Base-by-base conservation (phyloP, 2,888 invertebrate species). In the Nysson spinosus region DNA sequence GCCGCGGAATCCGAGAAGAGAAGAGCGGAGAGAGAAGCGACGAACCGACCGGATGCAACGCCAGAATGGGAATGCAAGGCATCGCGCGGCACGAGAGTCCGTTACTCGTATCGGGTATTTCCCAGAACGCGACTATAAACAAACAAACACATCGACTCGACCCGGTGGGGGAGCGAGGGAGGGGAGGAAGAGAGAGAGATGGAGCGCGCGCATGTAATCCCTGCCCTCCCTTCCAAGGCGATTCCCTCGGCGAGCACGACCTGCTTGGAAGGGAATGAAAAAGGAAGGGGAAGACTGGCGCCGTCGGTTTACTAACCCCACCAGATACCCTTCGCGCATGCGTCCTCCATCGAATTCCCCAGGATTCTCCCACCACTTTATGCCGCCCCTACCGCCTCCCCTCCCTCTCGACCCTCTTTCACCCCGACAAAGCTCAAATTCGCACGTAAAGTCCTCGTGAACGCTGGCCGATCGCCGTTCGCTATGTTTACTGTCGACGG, bases 121-220 rank as follows among this genome's bases (percentile, higher is more conserved):
- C 85, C 81, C 81, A 83, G 85, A 85, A 85, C 79, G 79, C 80
- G 78, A 79, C 83, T 83, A 83, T 84, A 85, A 85, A 85, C 85
- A 84, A 84, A 83, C 83, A 83, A 80, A 80, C 76, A 80, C 76
- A 75, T 72, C 62, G 64, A 40, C n/a, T n/a, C n/a, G n/a, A n/a
- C n/a, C n/a, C 51, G 30, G 35, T 32, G 26, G 1, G 26, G 69
- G 71, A 73, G n/a, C 56, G 55, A 6, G 17, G 22, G 12, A 24
- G 7, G 12, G 2, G 22, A 2, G 7, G 9, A 24, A 19, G 60
- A 62, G 56, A 55, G 66, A 58, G 64, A 49, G 65, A 43, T 26
- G 32, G 55, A 30, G 51, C 17, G 72, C 44, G 75, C 75, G 73
- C 65, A 72, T 71, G 75, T 75, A 74, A 75, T 71, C 63, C 50